Percentiles rank a stretch among this genome's conserved stretches.
These are phyloP conservation scores for Uria aalge DNA, from an alignment of 2,113 vertebrate genomes.

Conservation along the genomic window DNA sequence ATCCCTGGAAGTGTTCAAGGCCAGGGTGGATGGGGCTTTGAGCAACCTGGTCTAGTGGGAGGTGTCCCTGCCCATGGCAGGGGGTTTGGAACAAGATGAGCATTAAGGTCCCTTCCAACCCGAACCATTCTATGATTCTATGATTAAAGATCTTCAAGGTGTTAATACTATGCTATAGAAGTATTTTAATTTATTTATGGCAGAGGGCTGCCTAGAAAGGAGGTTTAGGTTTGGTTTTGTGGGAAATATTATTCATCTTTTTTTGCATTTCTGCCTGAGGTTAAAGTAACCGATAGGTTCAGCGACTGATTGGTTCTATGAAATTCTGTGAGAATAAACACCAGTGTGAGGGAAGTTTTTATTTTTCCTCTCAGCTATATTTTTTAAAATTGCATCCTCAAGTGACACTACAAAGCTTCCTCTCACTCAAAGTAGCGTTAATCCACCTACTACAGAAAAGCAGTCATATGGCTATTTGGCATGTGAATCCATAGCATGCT, in stretches of 20 bases:
- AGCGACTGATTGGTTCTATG: neutral
- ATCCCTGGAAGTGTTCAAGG: neutral
- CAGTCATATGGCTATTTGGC: neutral
- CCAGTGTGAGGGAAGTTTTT: neutral
- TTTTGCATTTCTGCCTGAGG: neutral
- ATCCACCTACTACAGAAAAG: neutral
- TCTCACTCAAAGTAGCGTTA: neutral
- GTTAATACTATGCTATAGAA: neutral
- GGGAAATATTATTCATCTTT: neutral
- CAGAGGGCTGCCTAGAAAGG: neutral
- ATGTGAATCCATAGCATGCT: neutral
- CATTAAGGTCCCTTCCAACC: neutral
- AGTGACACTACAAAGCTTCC: neutral
- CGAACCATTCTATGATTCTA: neutral
- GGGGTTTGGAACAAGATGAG: fast-evolving
- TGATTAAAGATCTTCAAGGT: neutral
- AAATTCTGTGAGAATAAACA: neutral
- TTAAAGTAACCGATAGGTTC: neutral
- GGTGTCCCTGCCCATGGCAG: fast-evolving
- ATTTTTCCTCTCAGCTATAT: neutral
- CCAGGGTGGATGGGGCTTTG: neutral
- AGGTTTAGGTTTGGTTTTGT: neutral
- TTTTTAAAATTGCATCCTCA: neutral
- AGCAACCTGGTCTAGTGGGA: neutral
- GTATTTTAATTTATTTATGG: neutral